These are phyloP conservation scores for Hypocryptadius cinnamomeus DNA, from an alignment of 2,113 vertebrate species.

Conservation along the genomic window DNA sequence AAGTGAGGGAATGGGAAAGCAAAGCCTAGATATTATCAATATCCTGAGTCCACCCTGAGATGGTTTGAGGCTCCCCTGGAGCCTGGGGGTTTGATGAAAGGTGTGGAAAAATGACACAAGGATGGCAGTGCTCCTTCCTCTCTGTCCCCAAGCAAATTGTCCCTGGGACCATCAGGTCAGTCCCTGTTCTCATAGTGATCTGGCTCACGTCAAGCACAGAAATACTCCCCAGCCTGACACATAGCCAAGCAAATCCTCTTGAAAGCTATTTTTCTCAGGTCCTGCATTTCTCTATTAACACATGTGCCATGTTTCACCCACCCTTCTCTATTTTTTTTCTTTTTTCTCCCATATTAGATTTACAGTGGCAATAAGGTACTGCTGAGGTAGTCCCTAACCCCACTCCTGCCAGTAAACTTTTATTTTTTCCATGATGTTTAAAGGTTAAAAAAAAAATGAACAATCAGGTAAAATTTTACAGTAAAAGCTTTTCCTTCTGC, in stretches of 20 bases:
- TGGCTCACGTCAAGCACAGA: background rate
- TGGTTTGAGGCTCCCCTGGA: background rate
- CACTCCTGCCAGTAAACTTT: background rate
- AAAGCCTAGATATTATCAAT: background rate
- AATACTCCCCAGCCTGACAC: background rate
- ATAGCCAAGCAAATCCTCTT: background rate
- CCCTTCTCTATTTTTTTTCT: background rate
- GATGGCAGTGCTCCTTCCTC: background rate
- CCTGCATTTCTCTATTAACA: background rate
- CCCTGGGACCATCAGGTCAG: fast-evolving
- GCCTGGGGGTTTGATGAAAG: background rate
- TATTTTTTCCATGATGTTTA: background rate
- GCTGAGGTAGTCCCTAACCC: background rate
- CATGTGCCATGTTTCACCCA: background rate
- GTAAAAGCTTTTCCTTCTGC: background rate
- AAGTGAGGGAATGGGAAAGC: background rate
- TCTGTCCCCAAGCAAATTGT: background rate
- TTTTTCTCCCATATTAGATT: background rate
- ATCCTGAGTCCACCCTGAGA: background rate
- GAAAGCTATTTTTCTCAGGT: background rate
- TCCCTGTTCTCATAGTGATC: background rate
- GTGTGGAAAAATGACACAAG: background rate
- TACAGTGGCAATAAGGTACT: background rate
- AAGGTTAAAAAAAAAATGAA: background rate
- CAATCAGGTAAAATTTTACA: background rate